A percentile compares a stretch with the other conserved stretches of the same genome.
phyloP scores from a whole-genome alignment of 2,888 invertebrate species.

The Drosophila cracens region DNA sequence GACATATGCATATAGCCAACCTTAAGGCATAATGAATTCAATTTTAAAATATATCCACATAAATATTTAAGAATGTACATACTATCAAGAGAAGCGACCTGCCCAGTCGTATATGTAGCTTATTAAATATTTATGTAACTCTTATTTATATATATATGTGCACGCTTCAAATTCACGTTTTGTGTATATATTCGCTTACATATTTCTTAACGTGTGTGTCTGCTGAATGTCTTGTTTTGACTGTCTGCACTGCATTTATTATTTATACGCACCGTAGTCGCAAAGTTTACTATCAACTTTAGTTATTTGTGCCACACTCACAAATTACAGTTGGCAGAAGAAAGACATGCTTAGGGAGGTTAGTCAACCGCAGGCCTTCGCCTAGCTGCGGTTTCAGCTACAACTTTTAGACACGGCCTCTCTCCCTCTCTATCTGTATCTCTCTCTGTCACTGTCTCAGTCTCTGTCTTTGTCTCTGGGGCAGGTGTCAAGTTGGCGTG shows the following conservation, averaged over 20 bases:
- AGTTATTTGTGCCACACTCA: conserved; percentile 50
- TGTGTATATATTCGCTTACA: conserved; percentile 15
- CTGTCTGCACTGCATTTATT: conserved; percentile 58
- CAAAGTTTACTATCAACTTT: conserved; percentile 50
- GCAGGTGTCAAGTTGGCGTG: conserved; percentile 75
- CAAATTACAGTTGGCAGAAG: conserved; percentile 1
- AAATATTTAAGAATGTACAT: conserved; percentile 13
- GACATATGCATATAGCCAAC: conserved; percentile 52
- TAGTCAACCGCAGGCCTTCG: conserved; percentile 33
- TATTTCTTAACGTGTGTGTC: conserved; percentile 25
- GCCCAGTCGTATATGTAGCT: conserved; percentile 34
- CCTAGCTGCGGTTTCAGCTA: conserved; percentile 52
- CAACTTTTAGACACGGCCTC: conserved; percentile 39
- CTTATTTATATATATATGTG: conserved; percentile 28
- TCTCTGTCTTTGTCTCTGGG: conserved; percentile 15
- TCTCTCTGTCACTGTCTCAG: neutral
- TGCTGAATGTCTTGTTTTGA: conserved; percentile 24
- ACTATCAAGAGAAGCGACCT: conserved; percentile 11
- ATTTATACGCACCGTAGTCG: conserved; percentile 67
- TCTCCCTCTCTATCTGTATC: neutral
- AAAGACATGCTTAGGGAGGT: neutral
- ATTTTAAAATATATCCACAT: conserved; percentile 29
- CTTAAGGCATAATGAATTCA: conserved; percentile 49
- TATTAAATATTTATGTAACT: conserved; percentile 50
- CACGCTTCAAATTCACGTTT: conserved; percentile 22